phyloP scores from a whole-genome alignment of 2,113 vertebrate species.

The Microtus ochrogaster region DNA sequence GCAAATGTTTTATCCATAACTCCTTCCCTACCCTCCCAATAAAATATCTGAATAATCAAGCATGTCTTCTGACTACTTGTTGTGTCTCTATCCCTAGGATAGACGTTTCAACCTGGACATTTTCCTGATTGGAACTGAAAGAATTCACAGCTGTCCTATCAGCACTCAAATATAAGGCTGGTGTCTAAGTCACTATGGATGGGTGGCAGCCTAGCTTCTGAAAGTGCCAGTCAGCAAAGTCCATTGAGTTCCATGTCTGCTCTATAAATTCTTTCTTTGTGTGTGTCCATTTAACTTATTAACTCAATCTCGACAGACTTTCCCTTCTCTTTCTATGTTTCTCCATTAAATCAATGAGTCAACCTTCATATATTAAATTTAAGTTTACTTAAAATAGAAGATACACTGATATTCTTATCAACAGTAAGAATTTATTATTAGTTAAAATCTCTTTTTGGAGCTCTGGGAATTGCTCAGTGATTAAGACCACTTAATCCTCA shows the following conservation, averaged over 20 bases:
- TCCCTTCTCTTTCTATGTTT: neutral
- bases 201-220: neutral
- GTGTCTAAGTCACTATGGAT: neutral
- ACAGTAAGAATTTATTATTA: neutral
- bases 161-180: too few species aligned
- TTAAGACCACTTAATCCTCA: neutral
- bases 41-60: neutral
- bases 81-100: too few species aligned
- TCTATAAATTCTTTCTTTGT: neutral
- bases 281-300: neutral
- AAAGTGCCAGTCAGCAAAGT: neutral
- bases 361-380: neutral
- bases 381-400: neutral
- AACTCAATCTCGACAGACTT: neutral
- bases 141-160: neutral
- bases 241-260: neutral
- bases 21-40: neutral
- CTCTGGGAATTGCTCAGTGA: neutral
- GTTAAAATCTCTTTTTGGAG: neutral
- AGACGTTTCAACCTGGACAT: too few species aligned
- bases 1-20: neutral
- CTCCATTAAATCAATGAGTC: neutral
- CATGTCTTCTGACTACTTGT: neutral
- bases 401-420: neutral
- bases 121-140: neutral